Evolutionary conservation across 2,888 invertebrate genomes (phyloP), one percentile per base, ranked within the genome.

Genomic region (Aquatica leii): DNA sequence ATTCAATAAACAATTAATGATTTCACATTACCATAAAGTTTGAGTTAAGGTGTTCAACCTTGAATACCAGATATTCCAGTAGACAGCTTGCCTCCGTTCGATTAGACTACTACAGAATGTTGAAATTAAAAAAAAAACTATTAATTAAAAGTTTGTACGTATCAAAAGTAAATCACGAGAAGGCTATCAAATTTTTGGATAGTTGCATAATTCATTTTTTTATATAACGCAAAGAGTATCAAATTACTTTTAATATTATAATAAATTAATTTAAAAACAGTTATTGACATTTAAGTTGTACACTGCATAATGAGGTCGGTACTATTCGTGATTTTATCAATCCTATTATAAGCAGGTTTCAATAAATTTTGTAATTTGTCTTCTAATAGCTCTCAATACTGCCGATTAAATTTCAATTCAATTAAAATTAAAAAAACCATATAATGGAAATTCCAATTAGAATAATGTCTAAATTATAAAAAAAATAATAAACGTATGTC

Each of bases 261-360:
- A 59, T 59, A 21, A 58, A 63, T 48, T 11, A 50, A 56, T 49
- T 56, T 55, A 49, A 56, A 64, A 65, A 67, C 60, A 59, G 54
- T 66, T 53, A 49, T 66, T 71, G 71, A 71, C 71, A 71, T 71
- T 71, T 71, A 69, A 59, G 21, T 40, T 37, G 40, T 62, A 49
- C 58, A 52, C 24, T 2, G 6, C 6, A 24, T 68, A 71, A 71
- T 71, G 71, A 68, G 71, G 71, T 68, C 71, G 69, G 61, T 68
- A 63, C 65, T 62, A 59, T 62, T 65, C 62, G 65, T 62, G 69
- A 58, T 69, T 66, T 68, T 65, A 62, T 64, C 59, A 65, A 53
- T 56, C 51, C 50, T 51, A 56, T 59, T 64, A 43, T 51, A 65
- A 31, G 53, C 11, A 15, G 51, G 20, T 34, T 34, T 48, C 63